phyloP scores from a whole-genome alignment of 1,140 invertebrate species.

The Aphelenchoides fujianensis region DNA sequence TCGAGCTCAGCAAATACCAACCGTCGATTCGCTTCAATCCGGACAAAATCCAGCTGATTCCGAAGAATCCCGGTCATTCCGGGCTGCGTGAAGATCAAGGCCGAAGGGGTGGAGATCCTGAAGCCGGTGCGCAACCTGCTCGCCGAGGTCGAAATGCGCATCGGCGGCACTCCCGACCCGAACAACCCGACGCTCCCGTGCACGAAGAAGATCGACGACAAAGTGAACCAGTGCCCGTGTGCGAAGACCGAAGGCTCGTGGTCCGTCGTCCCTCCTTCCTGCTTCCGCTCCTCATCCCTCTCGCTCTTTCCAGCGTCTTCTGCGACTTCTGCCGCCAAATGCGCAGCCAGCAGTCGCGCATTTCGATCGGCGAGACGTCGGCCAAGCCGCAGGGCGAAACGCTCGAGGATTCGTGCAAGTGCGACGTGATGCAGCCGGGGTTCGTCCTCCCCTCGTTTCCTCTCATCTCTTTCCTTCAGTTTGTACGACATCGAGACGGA shows the following conservation, averaged over 20 bases:
- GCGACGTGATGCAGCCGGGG: slow-evolving; percentile 53
- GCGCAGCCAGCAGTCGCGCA: slow-evolving; percentile 45
- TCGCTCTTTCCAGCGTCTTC: slow-evolving; percentile 51
- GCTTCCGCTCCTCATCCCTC: not conserved
- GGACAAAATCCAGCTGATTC: slow-evolving; percentile 61
- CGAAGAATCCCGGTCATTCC: slow-evolving; percentile 62
- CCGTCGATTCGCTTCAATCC: slow-evolving; percentile 61
- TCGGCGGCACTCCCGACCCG: slow-evolving; percentile 61
- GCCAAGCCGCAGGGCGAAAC: slow-evolving; percentile 28
- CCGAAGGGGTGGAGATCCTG: slow-evolving; percentile 60
- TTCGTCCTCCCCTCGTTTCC: too few relatives aligned
- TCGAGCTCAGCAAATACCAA: slow-evolving; percentile 59
- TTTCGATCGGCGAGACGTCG: slow-evolving; percentile 41
- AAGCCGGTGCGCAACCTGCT: slow-evolving; percentile 58
- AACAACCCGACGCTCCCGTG: slow-evolving; percentile 61
- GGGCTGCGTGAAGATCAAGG: slow-evolving; percentile 62
- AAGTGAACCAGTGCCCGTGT: slow-evolving; percentile 62
- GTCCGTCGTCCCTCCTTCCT: slow-evolving; percentile 28
- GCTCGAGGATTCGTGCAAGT: slow-evolving; percentile 47
- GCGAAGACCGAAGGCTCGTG: slow-evolving; percentile 61
- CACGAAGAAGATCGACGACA: slow-evolving; percentile 61
- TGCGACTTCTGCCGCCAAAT: slow-evolving; percentile 62
- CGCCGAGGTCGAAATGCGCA: slow-evolving; percentile 61
- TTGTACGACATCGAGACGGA: slow-evolving; percentile 62
- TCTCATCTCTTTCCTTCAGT: too few relatives aligned